Percentiles rank a stretch among this genome's conserved stretches.
Evolutionary conservation across 1,140 invertebrate species (phyloP).

Genomic region (Tetramorium simillimum): DNA sequence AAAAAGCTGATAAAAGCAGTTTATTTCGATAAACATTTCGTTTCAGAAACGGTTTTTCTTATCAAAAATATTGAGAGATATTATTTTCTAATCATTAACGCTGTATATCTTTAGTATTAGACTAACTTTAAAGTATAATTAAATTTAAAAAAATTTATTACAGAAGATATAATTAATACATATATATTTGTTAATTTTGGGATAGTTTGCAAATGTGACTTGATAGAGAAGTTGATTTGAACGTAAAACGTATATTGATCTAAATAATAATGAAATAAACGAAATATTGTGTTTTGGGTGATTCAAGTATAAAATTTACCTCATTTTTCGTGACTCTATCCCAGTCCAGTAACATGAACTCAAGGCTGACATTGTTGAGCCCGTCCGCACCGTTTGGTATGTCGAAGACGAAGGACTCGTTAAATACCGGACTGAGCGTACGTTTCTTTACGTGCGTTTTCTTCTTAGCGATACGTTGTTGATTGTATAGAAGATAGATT

Average conservation of each 20-base stretch:
- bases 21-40: background rate
- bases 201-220: background rate
- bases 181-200: too few species aligned
- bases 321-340: conserved; percentile 99
- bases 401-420: conserved; percentile 97
- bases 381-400: conserved; percentile 92
- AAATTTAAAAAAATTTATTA: too few species aligned
- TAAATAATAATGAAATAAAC: background rate
- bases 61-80: too few species aligned
- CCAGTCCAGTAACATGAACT: conserved; percentile 98
- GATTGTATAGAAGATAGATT: conserved; percentile 98
- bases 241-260: background rate
- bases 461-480: conserved; percentile 99
- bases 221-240: background rate
- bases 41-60: background rate
- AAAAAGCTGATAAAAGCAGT: background rate
- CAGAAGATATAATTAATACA: too few species aligned
- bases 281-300: background rate
- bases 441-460: conserved; percentile 99
- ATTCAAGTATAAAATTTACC: conserved; percentile 84
- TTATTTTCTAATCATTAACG: too few species aligned
- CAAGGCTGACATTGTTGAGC: conserved; percentile 95
- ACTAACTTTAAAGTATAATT: too few species aligned
- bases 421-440: conserved; percentile 99
- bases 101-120: too few species aligned